Base-by-base conservation (phyloP, 2,113 vertebrate genomes). In the Microcebus griseorufus region DNA sequence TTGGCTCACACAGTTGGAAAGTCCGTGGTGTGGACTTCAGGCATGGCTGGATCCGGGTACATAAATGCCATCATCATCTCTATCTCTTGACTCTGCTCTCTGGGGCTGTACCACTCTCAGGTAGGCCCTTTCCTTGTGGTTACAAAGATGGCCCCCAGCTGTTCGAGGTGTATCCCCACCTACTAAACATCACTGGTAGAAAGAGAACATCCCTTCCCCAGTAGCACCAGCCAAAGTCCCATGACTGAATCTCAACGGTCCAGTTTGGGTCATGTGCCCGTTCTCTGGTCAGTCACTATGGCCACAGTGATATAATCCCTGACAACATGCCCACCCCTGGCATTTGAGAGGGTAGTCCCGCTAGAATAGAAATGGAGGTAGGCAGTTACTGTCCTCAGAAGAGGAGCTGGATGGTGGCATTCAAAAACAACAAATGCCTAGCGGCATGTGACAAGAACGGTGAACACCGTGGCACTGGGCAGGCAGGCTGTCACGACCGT, bases 391-490 rank as follows among this genome's bases (percentile, higher is more conserved):
- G 75, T 45, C 64, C 55, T 45, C 13, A 34, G 55, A 65, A 80
- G n/a, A 48, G 78, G 64, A 48, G 14, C 42, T 20, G 29, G 23
- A 11, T 39, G 18, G 53, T 45, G 53, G 8, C 67, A 89, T 37
- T 53, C 64, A 55, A 53, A 78, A 67, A 42, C 23, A 70, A 32
- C 23, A 90, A 69, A n/a, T 0, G 11, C 55, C 53, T 32, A 27
- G 67, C 0, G 5, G 18, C 16, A 14, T n/a, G 6, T 16, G 58
- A 55, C 6, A 48, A 86, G 23, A 64, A 7, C 0, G 83, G 1
- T 12, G 10, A 72, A 6, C 0, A 3, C 45, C 23, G 0, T 0
- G 5, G 17, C 16, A 14, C 13, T 39, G 9, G 18, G 29, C 13
- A 9, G 84, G 55, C 42, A 32, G 60, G 29, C 18, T 12, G 9